phyloP scores from a whole-genome alignment of 2,888 invertebrate species.

The Dioctria linearis region DNA sequence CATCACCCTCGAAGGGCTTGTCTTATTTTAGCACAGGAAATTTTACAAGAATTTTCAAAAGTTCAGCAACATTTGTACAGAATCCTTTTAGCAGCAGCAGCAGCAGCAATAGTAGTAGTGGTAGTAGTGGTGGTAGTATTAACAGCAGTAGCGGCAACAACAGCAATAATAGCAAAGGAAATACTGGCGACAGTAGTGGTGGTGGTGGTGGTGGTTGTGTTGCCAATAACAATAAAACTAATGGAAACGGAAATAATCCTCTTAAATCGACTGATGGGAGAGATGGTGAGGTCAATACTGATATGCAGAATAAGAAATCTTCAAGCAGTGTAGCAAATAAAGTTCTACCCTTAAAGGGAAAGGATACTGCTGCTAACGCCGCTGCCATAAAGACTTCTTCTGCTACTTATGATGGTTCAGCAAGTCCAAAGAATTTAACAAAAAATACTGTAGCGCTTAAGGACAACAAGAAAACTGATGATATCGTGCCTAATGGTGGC shows the following conservation, averaged over 20 bases:
- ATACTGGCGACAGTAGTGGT: conserved; percentile 7
- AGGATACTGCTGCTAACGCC: background rate
- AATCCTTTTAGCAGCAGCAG: conserved; percentile 56
- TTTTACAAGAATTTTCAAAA: conserved; percentile 60
- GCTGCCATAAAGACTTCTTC: background rate
- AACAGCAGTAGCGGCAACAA: background rate
- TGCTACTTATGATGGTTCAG: conserved; percentile 4
- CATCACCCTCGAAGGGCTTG: conserved; percentile 54
- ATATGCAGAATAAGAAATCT: conserved; percentile 28
- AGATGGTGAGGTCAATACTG: conserved; percentile 1
- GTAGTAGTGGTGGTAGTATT: background rate
- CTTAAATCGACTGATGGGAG: background rate
- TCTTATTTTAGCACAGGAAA: conserved; percentile 59
- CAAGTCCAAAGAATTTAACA: conserved; percentile 5
- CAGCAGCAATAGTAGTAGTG: conserved; percentile 20
- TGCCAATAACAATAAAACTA: conserved; percentile 9
- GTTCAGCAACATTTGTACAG: conserved; percentile 60
- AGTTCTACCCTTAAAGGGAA: background rate
- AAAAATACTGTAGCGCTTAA: background rate
- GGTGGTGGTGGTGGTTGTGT: background rate
- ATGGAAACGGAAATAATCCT: conserved; percentile 34
- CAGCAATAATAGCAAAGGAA: conserved; percentile 20
- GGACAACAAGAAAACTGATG: background rate
- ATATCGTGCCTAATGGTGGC: conserved; percentile 29
- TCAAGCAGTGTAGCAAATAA: conserved; percentile 27